These are phyloP conservation scores for Nesidiocoris tenuis DNA, from an alignment of 2,888 invertebrate species.

Conservation along the genomic window DNA sequence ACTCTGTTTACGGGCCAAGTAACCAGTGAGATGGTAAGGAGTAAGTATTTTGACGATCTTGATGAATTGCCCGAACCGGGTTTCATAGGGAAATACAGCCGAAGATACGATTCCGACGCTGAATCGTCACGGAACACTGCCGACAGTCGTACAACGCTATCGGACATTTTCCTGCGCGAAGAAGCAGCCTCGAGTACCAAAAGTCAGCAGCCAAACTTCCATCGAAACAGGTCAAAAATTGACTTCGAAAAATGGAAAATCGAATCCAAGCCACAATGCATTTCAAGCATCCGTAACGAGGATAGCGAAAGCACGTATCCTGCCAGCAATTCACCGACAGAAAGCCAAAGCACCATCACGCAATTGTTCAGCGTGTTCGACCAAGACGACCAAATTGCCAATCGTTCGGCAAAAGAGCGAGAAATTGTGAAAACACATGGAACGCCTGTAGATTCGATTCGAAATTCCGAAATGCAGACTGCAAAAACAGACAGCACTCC, in stretches of 20 bases:
- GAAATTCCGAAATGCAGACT: no score
- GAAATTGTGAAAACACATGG: no score
- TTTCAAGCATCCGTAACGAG: neutral
- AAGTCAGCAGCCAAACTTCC: neutral
- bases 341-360: neutral
- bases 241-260: neutral
- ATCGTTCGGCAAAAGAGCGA: neutral
- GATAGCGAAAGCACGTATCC: no score
- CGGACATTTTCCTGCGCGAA: neutral
- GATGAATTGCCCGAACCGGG: no score
- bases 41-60: neutral
- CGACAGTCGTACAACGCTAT: neutral
- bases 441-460: no score
- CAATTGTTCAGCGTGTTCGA: neutral
- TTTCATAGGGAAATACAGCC: no score
- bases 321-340: no score
- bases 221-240: neutral
- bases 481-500: no score
- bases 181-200: neutral
- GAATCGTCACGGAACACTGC: neutral
- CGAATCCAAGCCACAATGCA: neutral
- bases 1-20: no score
- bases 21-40: neutral
- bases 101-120: neutral
- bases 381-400: neutral